Conservation (phyloP, 2,113 vertebrate genomes). For the Menura novaehollandiae region DNA sequence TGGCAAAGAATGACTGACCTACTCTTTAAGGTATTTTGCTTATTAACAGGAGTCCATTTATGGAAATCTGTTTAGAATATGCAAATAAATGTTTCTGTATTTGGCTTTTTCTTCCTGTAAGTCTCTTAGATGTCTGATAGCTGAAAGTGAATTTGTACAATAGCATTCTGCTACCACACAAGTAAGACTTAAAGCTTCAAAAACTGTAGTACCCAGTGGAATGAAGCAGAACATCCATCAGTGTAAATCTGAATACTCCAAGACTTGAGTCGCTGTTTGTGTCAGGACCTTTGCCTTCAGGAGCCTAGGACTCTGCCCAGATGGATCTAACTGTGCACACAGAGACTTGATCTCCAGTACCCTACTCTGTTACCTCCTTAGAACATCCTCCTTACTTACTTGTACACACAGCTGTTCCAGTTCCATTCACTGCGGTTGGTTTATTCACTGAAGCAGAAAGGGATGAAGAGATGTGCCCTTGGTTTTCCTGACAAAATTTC, state of each 20-base stretch:
- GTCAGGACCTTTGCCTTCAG: not conserved
- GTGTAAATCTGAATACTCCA: not conserved
- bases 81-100: not conserved
- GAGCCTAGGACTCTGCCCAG: not conserved
- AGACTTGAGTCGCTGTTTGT: not conserved
- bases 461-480: slow-evolving; percentile 71
- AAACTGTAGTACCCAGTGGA: not conserved
- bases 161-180: not conserved
- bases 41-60: not conserved
- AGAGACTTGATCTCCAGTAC: not conserved
- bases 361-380: not conserved
- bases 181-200: not conserved
- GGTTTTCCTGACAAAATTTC: slow-evolving; percentile 79
- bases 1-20: not conserved
- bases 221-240: not conserved
- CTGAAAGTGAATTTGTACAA: not conserved
- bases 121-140: not conserved
- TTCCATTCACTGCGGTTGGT: slow-evolving; percentile 9
- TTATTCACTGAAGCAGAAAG: slow-evolving; percentile 52
- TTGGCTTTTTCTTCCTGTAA: not conserved
- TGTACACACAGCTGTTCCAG: slow-evolving; percentile 48
- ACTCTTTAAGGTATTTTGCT: not conserved
- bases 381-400: slow-evolving; percentile 57
- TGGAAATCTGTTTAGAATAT: not conserved
- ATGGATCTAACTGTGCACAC: not conserved